Evolutionary conservation across 2,888 invertebrate species (phyloP), one percentile per base, ranked within the genome.

Genomic region (Ecdyonurus torrentis): DNA sequence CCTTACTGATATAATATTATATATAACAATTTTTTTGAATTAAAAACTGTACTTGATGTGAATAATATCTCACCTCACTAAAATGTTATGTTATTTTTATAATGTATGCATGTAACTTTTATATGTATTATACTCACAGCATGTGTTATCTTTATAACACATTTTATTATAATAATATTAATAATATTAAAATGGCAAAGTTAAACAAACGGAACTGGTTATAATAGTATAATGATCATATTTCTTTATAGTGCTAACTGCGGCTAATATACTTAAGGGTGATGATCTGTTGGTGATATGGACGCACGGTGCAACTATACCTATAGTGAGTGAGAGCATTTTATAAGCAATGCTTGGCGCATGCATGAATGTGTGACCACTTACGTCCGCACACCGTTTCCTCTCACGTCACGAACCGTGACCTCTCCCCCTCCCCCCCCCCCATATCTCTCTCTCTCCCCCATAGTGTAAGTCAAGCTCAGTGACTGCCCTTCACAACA

Each of bases 361-460:
- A 5, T 5, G 37, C 37, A 15, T 5, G 7, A 37, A 37, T 37
- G 37, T 37, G 37, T 37, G 37, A 37, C 37, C 37, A 15, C n/a
- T n/a, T n/a, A n/a, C n/a, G n/a, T n/a, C n/a, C n/a, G n/a, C n/a
- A n/a, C 37, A 15, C 7, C 37, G 37, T 37, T 37, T 37, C 37
- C 37, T 37, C 37, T 37, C 37, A 37, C 37, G 15, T 15, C 37
- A 15, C 37, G 37, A 37, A 15, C 37, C 37, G 37, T 37, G 37
- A 37, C 37, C 37, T 37, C 37, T 15, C 37, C 37, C 37, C 37
- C 37, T 15, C 37, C 15, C 37, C 37, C 37, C 37, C 37, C n/a
- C n/a, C n/a, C n/a, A n/a, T n/a, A n/a, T 63, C 53, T 62, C 63
- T 60, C 24, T 24, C 37, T 60, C 63, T 60, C 59, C 24, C 24